Base-by-base conservation (phyloP, 1,140 invertebrate species). In the Drosophila murphyi region DNA sequence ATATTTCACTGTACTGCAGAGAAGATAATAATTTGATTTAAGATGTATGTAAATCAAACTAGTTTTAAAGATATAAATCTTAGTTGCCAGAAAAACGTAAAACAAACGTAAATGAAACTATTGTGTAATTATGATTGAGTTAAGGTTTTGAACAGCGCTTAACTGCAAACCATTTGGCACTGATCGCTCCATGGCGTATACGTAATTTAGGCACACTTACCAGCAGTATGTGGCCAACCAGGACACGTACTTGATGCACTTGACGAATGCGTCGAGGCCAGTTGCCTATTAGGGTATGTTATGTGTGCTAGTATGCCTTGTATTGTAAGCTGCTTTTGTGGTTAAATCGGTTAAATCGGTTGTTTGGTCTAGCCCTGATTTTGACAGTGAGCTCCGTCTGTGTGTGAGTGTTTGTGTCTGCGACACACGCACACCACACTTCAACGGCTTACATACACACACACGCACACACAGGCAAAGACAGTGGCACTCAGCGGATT, bases 301-400 rank as follows among this genome's bases (percentile, higher is more conserved):
- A 10, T 41, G 5, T 55, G 54, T 4, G 31, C 20, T 35, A 47
- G 59, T 61, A 4, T 28, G 20, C 12, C 41, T 20, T 4, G 50
- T 52, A n/a, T 45, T 39, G 55, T 73, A 68, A 60, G 48, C 71
- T 28, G 68, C 55, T 86, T 72, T 70, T 71, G 63, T 20, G 65
- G 2, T 41, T 28, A 1, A 6, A n/a, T 5, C 45, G 37, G 50
- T 37, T 50, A 28, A 45, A 73, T 54, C 54, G 59, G 60, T 62
- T 76, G 82, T 69, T 68, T 75, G 61, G 69, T 48, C 47, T 47
- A 54, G 52, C 51, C 51, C 41, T 48, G 32, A 34, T 43, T n/a
- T 8, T 59, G 78, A 61, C 72, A n/a, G 28, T 5, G 8, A 43
- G 10, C 37, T 80, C 55, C 39, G 56, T 51, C 43, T 52, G 72